These are phyloP conservation scores for Phyllostomus discolor DNA, from an alignment of 2,113 vertebrate species.

Conservation along the genomic window DNA sequence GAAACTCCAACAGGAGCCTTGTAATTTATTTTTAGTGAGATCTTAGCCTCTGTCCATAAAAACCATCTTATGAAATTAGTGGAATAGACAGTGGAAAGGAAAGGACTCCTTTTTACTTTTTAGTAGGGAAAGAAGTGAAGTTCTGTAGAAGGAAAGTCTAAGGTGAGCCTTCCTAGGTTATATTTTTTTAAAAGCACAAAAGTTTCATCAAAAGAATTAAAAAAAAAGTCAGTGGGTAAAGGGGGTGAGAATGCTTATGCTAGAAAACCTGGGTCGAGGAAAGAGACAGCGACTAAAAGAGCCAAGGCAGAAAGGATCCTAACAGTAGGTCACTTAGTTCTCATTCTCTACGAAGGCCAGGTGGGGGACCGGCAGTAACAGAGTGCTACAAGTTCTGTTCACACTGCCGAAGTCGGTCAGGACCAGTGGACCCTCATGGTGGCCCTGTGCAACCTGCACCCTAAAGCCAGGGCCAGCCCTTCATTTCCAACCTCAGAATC, in stretches of 20 bases:
- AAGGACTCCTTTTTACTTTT: neutral
- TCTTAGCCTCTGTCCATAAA: neutral
- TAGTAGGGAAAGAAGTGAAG: neutral
- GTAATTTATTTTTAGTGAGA: neutral
- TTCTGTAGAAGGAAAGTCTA: neutral
- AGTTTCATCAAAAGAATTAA: neutral
- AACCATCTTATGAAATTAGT: neutral
- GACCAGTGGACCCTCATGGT: neutral
- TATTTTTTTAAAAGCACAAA: neutral
- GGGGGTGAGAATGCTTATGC: neutral
- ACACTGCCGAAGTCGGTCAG: neutral
- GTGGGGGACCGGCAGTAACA: neutral
- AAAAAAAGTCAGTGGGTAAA: neutral
- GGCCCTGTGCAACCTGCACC: neutral
- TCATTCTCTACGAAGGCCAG: neutral
- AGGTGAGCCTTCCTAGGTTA: neutral
- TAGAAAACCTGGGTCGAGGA: neutral
- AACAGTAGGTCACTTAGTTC: too few species aligned
- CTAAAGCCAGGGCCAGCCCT: neutral
- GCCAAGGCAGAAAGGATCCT: neutral
- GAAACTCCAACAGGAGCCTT: neutral
- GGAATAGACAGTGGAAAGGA: neutral
- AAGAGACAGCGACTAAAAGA: neutral
- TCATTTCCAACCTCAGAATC: neutral
- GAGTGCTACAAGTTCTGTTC: neutral